A percentile compares a stretch with the other conserved stretches of the same genome.
Evolutionary conservation across 2,888 invertebrate genomes (phyloP).

Genomic region (Nemurella pictetii): DNA sequence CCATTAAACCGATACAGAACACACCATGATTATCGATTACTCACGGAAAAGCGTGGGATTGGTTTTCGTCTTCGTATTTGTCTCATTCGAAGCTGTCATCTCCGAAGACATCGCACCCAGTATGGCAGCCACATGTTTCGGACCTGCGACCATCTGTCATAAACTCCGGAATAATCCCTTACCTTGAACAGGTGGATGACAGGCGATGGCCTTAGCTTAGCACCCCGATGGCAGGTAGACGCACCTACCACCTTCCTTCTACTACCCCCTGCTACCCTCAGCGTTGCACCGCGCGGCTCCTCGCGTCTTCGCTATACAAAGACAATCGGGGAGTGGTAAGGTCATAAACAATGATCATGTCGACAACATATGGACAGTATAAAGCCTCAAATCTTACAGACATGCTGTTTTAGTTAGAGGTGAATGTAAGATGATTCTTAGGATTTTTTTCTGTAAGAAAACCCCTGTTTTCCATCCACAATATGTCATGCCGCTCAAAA

Average conservation of each 20-base stretch:
- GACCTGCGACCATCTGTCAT: neutral
- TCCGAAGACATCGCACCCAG: neutral
- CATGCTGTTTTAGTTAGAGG: neutral
- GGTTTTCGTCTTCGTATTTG: neutral
- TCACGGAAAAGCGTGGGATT: too few relatives aligned
- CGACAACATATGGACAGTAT: neutral
- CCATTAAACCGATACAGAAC: too few relatives aligned
- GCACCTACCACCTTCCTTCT: too few relatives aligned
- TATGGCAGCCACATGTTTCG: neutral
- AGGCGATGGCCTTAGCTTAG: neutral
- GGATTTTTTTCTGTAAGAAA: neutral
- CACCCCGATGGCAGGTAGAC: neutral
- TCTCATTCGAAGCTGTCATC: neutral
- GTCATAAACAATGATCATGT: constrained; percentile 9
- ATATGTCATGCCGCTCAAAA: neutral
- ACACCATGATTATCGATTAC: too few relatives aligned
- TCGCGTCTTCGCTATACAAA: neutral
- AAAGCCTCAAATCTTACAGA: neutral
- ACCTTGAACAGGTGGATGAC: neutral
- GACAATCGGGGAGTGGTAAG: neutral
- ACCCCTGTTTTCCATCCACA: neutral
- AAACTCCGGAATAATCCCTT: neutral
- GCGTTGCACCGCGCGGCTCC: neutral
- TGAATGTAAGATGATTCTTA: neutral
- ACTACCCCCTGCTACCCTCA: too few relatives aligned